A percentile compares a stretch with the other conserved stretches of the same genome.
These are phyloP conservation scores for Propithecus coquereli DNA, from an alignment of 2,113 vertebrate species.

Conservation along the genomic window DNA sequence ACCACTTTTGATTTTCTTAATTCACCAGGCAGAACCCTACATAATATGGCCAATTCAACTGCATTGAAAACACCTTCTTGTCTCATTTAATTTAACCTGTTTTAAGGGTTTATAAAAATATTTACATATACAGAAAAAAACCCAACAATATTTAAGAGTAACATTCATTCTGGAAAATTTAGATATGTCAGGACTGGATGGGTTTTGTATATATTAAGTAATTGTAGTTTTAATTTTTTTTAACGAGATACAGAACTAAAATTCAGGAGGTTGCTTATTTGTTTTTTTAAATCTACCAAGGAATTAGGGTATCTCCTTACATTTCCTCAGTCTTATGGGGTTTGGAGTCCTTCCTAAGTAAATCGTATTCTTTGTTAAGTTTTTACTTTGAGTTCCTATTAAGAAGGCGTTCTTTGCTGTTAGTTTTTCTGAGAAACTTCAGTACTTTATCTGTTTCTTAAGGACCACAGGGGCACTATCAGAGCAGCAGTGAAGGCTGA, in stretches of 20 bases:
- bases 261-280: background rate
- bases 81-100: slow-evolving; percentile 8
- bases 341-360: slow-evolving; percentile 4
- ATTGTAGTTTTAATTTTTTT: background rate
- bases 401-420: background rate
- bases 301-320: background rate
- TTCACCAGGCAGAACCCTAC: background rate
- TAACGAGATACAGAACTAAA: background rate
- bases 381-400: background rate
- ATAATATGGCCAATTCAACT: background rate
- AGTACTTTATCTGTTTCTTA: background rate
- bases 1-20: background rate
- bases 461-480: background rate
- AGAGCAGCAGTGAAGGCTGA: background rate
- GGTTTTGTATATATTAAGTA: background rate
- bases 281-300: background rate
- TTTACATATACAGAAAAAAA: background rate
- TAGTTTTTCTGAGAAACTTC: background rate
- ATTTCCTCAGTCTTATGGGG: background rate
- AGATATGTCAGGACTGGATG: background rate
- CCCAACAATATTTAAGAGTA: background rate
- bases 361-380: background rate
- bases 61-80: background rate
- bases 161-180: slow-evolving; percentile 27
- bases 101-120: slow-evolving; percentile 28